A percentile compares a stretch with the other conserved stretches of the same genome.
These are phyloP conservation scores for Argya squamiceps DNA, from an alignment of 2,797 vertebrate species.

Conservation along the genomic window DNA sequence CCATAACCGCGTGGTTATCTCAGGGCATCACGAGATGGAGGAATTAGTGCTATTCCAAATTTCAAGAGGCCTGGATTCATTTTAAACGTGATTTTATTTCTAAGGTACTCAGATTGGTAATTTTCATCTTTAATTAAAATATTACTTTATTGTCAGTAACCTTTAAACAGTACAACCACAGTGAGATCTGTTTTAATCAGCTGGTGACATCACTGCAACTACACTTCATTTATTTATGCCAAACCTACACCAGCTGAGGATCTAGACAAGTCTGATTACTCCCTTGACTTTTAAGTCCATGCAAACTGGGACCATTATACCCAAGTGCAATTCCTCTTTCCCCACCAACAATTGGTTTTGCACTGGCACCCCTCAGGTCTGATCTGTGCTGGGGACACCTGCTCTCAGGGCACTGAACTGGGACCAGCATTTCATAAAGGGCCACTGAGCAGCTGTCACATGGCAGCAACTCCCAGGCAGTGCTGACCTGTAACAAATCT, in stretches of 20 bases:
- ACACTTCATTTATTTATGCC: neutral
- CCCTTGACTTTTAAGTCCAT: neutral
- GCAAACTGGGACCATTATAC: neutral
- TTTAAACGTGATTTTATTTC: neutral
- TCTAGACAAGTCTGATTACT: neutral
- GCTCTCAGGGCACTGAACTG: constrained; percentile 53
- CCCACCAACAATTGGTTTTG: neutral
- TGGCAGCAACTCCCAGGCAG: constrained; percentile 47
- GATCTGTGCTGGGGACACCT: constrained; percentile 47
- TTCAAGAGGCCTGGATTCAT: neutral
- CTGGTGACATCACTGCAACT: neutral
- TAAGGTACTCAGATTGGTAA: neutral
- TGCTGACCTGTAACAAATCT: constrained; percentile 66
- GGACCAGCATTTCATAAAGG: constrained; percentile 49
- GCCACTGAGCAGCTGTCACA: constrained; percentile 60
- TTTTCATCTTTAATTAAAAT: neutral
- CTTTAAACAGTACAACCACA: neutral
- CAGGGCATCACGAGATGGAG: neutral
- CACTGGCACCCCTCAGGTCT: constrained; percentile 12
- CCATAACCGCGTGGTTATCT: constrained; percentile 7
- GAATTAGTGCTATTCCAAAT: neutral
- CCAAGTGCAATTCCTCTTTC: neutral
- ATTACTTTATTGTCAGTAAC: neutral
- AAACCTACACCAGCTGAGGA: constrained; percentile 17
- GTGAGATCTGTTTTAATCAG: neutral